These are phyloP conservation scores for Acronicta psi DNA, from an alignment of 2,888 invertebrate species.

Conservation along the genomic window DNA sequence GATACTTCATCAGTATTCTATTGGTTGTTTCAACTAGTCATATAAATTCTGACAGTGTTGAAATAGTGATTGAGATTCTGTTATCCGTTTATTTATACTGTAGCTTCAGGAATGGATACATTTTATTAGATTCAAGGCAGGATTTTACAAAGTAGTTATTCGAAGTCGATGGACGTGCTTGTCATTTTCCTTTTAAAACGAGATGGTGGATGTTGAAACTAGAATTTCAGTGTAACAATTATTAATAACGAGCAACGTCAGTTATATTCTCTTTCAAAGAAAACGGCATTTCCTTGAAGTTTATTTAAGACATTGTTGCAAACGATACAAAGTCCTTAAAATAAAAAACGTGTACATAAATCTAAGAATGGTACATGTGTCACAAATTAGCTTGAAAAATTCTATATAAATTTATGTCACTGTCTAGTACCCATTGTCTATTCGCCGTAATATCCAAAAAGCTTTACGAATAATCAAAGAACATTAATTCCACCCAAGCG, in stretches of 20 bases:
- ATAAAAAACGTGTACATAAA: not conserved
- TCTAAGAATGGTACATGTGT: not conserved
- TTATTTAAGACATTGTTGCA: not conserved
- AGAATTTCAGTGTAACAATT: not conserved
- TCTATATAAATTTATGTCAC: not conserved
- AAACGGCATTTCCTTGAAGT: not conserved
- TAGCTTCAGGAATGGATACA: conserved; percentile 16
- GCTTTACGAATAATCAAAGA: conserved; percentile 40
- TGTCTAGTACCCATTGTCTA: conserved; percentile 12
- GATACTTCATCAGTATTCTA: conserved; percentile 53
- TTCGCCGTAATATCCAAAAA: conserved; percentile 31
- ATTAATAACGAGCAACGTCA: not conserved
- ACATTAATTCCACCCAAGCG: conserved; percentile 58
- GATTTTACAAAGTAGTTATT: not conserved
- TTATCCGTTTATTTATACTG: conserved; percentile 33
- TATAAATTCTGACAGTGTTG: conserved; percentile 37
- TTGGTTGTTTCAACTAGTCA: conserved; percentile 27
- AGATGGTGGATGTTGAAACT: not conserved
- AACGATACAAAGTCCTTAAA: not conserved
- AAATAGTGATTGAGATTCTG: conserved; percentile 33
- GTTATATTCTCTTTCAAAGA: conserved; percentile 3
- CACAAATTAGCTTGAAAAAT: not conserved
- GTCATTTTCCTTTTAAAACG: not conserved
- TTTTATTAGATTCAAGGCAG: conserved; percentile 10
- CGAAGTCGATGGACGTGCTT: not conserved